phyloP scores from a whole-genome alignment of 92 coral and sea anemone species.

The Bergia puertoricense region DNA sequence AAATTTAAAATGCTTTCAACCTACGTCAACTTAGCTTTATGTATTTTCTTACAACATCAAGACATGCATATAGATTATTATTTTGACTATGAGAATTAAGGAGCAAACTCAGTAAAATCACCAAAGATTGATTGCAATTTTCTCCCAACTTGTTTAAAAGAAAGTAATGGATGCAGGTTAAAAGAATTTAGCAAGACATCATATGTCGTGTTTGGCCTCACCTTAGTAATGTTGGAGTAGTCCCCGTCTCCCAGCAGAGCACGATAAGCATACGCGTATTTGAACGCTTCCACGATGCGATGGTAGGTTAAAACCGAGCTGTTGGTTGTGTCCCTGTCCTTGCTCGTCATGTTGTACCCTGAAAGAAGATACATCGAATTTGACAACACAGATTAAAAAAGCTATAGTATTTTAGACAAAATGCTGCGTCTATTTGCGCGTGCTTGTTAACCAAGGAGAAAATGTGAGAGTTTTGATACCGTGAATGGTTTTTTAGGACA shows the following conservation, averaged over 20 bases:
- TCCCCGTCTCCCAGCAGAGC: constrained; percentile 86
- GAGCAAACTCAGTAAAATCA: background rate
- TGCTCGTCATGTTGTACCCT: constrained; percentile 82
- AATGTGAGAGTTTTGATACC: too few relatives aligned
- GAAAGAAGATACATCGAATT: background rate
- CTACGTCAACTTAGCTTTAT: background rate
- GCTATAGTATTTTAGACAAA: background rate
- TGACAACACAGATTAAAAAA: background rate
- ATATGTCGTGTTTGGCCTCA: background rate
- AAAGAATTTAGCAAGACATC: background rate
- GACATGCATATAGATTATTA: too few relatives aligned
- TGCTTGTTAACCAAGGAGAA: background rate
- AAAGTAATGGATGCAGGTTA: background rate
- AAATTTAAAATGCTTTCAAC: background rate
- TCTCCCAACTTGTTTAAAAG: too few relatives aligned
- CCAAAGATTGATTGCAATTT: background rate
- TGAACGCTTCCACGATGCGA: constrained; percentile 92
- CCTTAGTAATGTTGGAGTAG: background rate
- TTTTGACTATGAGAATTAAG: background rate
- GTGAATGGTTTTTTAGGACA: too few relatives aligned
- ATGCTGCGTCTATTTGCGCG: background rate
- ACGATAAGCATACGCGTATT: constrained; percentile 89
- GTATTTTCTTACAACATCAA: too few relatives aligned
- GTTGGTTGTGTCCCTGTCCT: constrained; percentile 52
- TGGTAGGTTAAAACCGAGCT: constrained; percentile 85